Percentiles rank a stretch among this genome's conserved stretches.
Evolutionary conservation across 2,113 vertebrate species (phyloP).

Genomic region (Spheniscus mendiculus): DNA sequence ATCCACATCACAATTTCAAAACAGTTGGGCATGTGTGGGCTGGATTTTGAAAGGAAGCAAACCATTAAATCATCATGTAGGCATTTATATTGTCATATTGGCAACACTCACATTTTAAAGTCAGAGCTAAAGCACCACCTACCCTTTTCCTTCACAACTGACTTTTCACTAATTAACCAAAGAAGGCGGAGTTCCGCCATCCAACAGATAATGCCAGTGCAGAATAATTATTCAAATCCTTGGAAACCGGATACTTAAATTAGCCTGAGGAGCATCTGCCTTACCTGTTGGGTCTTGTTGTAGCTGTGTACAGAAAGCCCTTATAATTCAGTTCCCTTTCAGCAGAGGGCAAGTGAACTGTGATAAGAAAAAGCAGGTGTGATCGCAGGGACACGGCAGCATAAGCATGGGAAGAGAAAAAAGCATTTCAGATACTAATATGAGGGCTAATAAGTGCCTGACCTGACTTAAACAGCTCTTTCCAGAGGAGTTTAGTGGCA

Average conservation of each 20-base stretch:
- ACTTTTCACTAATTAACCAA: neutral
- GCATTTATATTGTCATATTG: neutral
- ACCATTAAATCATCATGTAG: neutral
- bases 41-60: neutral
- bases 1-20: neutral
- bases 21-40: fast-evolving
- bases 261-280: neutral
- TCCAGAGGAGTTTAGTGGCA: neutral
- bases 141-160: neutral
- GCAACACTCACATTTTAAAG: neutral
- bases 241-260: neutral
- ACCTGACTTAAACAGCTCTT: neutral
- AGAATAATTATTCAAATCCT: neutral
- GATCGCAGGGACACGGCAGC: neutral
- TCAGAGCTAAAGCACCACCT: neutral
- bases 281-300: neutral
- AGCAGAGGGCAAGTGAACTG: neutral
- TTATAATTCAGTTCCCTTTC: neutral
- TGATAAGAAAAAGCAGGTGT: neutral
- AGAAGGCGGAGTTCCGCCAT: neutral
- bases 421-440: neutral
- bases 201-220: neutral
- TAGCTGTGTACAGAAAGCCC: neutral
- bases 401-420: neutral
- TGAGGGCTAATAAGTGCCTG: neutral